phyloP scores from a whole-genome alignment of 2,797 vertebrate genomes.

The Botia almorhae region DNA sequence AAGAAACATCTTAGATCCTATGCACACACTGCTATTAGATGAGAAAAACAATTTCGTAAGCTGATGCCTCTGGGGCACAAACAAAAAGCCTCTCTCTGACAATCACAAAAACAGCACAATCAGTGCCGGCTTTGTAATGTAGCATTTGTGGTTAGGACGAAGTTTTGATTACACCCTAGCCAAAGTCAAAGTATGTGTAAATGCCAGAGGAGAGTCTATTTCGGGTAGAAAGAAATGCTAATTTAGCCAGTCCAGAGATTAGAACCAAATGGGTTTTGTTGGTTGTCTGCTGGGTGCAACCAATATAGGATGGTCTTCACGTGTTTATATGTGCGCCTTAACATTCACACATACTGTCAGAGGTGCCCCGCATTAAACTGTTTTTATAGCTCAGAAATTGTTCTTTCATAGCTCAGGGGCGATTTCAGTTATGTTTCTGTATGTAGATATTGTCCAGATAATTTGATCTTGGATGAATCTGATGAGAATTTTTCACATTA shows the following conservation, averaged over 20 bases:
- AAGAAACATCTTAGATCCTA: conserved; percentile 17
- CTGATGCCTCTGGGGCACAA: conserved; percentile 5
- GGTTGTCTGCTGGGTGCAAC: conserved; percentile 26
- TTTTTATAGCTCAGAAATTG: not conserved
- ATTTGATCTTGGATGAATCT: not conserved
- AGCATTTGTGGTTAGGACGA: conserved; percentile 30
- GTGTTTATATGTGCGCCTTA: not conserved
- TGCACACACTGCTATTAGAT: conserved; percentile 36
- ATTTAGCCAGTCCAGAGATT: conserved; percentile 22
- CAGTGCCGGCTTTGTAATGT: conserved; percentile 50
- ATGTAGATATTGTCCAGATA: not conserved
- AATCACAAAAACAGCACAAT: conserved; percentile 44
- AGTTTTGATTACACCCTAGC: conserved; percentile 47
- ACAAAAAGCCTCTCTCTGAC: conserved; percentile 45
- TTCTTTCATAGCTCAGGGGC: not conserved
- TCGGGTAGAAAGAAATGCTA: not conserved
- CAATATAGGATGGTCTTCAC: not conserved
- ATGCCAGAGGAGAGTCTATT: conserved; percentile 22
- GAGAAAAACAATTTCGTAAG: conserved; percentile 7
- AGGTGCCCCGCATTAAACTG: not conserved
- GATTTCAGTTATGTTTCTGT: not conserved
- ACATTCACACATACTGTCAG: not conserved
- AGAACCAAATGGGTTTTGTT: conserved; percentile 33
- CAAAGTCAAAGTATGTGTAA: conserved; percentile 14
- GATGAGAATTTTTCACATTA: too few relatives aligned